Conservation (phyloP, 37 sponge, comb jelly and placozoan species). For the Spongia lamella region DNA sequence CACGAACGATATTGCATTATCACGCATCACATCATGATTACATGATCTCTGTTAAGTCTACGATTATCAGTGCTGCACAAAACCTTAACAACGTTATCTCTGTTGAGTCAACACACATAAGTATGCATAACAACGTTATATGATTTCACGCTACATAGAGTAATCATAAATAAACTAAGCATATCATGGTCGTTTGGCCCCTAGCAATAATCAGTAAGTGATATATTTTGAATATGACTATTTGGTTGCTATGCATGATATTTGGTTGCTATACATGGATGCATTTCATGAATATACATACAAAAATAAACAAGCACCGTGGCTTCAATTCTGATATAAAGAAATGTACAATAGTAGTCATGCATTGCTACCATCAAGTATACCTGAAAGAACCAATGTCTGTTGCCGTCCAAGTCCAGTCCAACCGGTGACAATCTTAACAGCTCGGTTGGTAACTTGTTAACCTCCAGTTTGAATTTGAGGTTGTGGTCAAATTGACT, state of each 20-base stretch:
- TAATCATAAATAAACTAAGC: no score
- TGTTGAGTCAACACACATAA: no score
- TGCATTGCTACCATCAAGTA: neutral
- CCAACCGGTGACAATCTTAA: slow-evolving; percentile 32
- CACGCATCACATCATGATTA: no score
- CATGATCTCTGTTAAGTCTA: no score
- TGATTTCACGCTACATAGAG: no score
- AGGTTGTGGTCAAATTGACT: slow-evolving; percentile 61
- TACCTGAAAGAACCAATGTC: slow-evolving; percentile 67
- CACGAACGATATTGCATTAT: no score
- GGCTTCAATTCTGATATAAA: neutral
- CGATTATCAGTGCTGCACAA: no score
- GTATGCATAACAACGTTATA: no score
- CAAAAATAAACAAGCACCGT: neutral
- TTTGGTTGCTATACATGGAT: neutral
- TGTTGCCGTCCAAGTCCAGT: slow-evolving; percentile 35
- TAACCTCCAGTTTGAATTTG: slow-evolving; percentile 31
- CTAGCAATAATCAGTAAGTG: no score
- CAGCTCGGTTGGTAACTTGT: neutral
- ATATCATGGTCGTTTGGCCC: no score
- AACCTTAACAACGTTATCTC: no score
- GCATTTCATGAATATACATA: neutral
- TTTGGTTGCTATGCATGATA: neutral
- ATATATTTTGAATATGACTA: no score
- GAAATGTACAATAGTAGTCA: neutral